Conservation (phyloP, 92 coral and sea anemone genomes). For the Bergia puertoricense region DNA sequence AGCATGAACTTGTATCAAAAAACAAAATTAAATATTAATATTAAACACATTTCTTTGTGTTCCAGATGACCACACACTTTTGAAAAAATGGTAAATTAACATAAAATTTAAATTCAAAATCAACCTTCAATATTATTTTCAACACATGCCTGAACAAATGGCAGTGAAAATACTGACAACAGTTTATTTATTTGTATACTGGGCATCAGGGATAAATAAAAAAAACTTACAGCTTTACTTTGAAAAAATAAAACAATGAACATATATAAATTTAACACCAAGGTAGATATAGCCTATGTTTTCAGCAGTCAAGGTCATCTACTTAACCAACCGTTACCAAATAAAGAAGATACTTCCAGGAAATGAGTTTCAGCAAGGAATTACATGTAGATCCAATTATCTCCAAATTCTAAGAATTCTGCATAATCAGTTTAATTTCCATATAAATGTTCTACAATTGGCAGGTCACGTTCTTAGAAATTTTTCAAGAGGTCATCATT, state of each 20-base stretch:
- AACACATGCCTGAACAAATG: not conserved
- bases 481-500: not conserved
- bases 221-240: too few species aligned
- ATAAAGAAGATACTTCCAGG: constrained; percentile 15
- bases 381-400: not conserved
- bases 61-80: not conserved
- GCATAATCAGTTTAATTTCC: constrained; percentile 21
- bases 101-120: not conserved
- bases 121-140: not conserved
- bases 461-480: constrained; percentile 11
- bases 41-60: not conserved
- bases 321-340: not conserved
- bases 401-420: constrained; percentile 16
- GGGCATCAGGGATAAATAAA: too few species aligned
- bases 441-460: constrained; percentile 13
- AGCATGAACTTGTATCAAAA: not conserved
- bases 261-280: not conserved
- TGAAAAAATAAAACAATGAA: not conserved
- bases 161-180: too few species aligned
- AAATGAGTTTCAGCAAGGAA: constrained; percentile 32
- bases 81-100: not conserved
- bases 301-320: constrained; percentile 8
- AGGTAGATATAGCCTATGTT: not conserved
- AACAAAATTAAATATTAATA: not conserved
- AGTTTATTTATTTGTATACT: too few species aligned